Percentiles rank a stretch among this genome's conserved stretches.
Evolutionary conservation across 2,113 vertebrate species (phyloP).

Genomic region (Dissostichus mawsoni): DNA sequence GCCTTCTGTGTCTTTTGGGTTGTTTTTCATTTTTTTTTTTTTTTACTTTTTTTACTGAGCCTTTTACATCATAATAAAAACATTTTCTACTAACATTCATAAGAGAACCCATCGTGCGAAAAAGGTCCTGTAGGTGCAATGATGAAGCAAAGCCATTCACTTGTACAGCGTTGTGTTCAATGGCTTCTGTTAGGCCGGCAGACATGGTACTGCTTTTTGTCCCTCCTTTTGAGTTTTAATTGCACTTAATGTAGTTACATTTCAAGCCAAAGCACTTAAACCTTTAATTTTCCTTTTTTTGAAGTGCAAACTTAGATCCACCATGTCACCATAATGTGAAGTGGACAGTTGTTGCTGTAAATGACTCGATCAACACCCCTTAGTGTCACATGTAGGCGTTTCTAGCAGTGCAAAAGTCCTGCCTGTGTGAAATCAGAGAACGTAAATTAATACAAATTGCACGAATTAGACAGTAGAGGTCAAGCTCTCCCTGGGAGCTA

Average conservation of each 20-base stretch:
- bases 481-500: conserved; percentile 88
- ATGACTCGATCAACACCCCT: conserved; percentile 55
- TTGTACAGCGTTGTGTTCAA: conserved; percentile 62
- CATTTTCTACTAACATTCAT: conserved; percentile 82
- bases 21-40: conserved; percentile 32
- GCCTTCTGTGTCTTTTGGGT: conserved; percentile 80
- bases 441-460: conserved; percentile 75
- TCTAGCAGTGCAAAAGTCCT: conserved; percentile 57
- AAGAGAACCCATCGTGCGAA: conserved; percentile 58
- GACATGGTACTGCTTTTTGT: conserved; percentile 80
- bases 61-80: conserved; percentile 81
- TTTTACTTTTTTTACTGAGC: conserved; percentile 77
- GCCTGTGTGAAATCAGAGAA: conserved; percentile 78
- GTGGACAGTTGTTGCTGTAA: conserved; percentile 54
- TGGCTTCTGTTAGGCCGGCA: conserved; percentile 69
- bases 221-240: conserved; percentile 76
- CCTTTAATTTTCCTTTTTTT: conserved; percentile 45
- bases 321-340: conserved; percentile 41
- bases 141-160: conserved; percentile 77
- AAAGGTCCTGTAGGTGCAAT: conserved; percentile 79
- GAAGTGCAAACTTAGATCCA: conserved; percentile 60
- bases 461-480: conserved; percentile 79
- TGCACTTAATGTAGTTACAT: conserved; percentile 83
- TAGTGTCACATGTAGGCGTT: conserved; percentile 51
- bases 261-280: conserved; percentile 86